phyloP scores from a whole-genome alignment of 2,888 invertebrate species.

The Drosophila emarginata region DNA sequence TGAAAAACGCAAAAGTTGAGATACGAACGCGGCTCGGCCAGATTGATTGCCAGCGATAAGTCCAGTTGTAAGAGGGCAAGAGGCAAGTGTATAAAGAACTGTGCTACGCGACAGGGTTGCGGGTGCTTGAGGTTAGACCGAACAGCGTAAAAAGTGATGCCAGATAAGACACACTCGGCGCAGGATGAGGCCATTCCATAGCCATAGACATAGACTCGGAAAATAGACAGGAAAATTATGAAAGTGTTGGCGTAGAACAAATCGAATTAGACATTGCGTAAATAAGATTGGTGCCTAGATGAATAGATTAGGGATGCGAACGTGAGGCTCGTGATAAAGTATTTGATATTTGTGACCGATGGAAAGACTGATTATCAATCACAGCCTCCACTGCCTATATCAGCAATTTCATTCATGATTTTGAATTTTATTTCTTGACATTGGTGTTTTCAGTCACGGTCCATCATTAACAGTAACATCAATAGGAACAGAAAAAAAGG shows the following conservation, averaged over 20 bases:
- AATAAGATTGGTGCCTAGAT: conserved; percentile 22
- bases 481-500: conserved; percentile 33
- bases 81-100: conserved; percentile 63
- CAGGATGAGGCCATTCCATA: conserved; percentile 28
- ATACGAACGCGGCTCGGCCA: conserved; percentile 70
- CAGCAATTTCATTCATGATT: background rate
- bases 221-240: conserved; percentile 76
- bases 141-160: conserved; percentile 52
- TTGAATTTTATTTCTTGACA: background rate
- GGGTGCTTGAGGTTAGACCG: conserved; percentile 60
- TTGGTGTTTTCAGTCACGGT: background rate
- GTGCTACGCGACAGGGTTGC: conserved; percentile 9
- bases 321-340: background rate
- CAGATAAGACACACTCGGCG: conserved; percentile 67
- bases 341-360: no score
- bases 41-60: conserved; percentile 80
- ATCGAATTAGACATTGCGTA: conserved; percentile 81
- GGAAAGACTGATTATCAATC: no score
- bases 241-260: conserved; percentile 82
- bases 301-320: background rate
- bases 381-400: no score
- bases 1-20: conserved; percentile 77
- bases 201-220: conserved; percentile 31
- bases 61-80: conserved; percentile 46
- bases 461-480: conserved; percentile 9